Conservation (phyloP, 1,140 invertebrate species). For the Solenopsis fugax region DNA sequence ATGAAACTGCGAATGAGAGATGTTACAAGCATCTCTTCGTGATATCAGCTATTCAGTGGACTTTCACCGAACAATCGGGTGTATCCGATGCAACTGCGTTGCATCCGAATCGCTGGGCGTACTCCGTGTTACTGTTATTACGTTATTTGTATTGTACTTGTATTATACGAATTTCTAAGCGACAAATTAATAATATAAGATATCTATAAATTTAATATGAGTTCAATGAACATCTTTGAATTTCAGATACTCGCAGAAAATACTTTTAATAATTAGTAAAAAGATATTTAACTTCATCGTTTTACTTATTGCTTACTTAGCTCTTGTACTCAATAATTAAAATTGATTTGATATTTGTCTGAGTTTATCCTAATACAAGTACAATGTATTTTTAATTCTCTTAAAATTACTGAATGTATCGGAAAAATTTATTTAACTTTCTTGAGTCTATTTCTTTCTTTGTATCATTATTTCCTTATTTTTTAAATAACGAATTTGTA, state of each 20-base stretch:
- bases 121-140: neutral
- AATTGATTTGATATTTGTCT: neutral
- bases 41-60: constrained; percentile 53
- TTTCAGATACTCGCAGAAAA: neutral
- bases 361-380: neutral
- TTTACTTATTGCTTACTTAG: neutral
- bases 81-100: constrained; percentile 53
- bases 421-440: constrained; percentile 15
- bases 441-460: neutral
- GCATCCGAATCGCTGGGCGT: constrained; percentile 21
- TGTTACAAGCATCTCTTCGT: constrained; percentile 55
- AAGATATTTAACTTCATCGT: neutral
- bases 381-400: neutral
- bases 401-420: neutral
- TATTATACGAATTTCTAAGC: neutral
- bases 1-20: neutral
- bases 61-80: constrained; percentile 79
- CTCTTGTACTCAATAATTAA: neutral
- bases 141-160: neutral
- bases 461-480: neutral
- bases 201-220: constrained; percentile 2
- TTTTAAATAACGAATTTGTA: neutral
- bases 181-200: neutral
- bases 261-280: neutral
- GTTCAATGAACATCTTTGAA: neutral